These are phyloP conservation scores for Platerodrilus igneus DNA, from an alignment of 2,888 invertebrate species.

Conservation along the genomic window DNA sequence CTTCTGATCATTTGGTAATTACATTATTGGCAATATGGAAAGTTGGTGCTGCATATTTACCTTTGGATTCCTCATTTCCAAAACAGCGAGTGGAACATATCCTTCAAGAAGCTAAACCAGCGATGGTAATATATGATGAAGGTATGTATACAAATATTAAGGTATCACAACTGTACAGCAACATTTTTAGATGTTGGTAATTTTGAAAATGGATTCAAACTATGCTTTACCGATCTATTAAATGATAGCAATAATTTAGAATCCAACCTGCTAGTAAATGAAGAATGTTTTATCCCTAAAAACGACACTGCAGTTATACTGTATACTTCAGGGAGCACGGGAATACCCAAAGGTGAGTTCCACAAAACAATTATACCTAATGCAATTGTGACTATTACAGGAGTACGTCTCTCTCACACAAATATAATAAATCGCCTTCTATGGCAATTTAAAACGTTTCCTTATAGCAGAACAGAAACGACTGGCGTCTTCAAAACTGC, in stretches of 20 bases:
- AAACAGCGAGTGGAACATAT: slow-evolving; percentile 70
- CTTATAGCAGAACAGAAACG: slow-evolving; percentile 62
- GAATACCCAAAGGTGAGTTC: slow-evolving; percentile 85
- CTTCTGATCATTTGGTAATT: slow-evolving; percentile 63
- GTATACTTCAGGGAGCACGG: slow-evolving; percentile 87
- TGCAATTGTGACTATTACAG: too few relatives aligned
- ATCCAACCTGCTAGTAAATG: slow-evolving; percentile 44
- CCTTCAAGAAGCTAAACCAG: slow-evolving; percentile 68
- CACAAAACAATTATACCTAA: too few relatives aligned
- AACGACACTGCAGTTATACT: slow-evolving; percentile 66
- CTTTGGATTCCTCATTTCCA: slow-evolving; percentile 71
- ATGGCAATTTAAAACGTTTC: slow-evolving; percentile 84
- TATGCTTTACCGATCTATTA: slow-evolving; percentile 51
- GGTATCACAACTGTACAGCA: neutral
- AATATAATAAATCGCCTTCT: slow-evolving; percentile 75
- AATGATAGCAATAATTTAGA: slow-evolving; percentile 48
- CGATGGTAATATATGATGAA: slow-evolving; percentile 63
- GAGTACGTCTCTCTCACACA: slow-evolving; percentile 73
- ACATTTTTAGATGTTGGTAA: slow-evolving; percentile 13
- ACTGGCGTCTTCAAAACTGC: slow-evolving; percentile 86
- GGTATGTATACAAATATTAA: slow-evolving; percentile 42
- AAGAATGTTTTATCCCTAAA: too few relatives aligned
- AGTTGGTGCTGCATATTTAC: slow-evolving; percentile 78
- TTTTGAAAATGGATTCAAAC: slow-evolving; percentile 34
- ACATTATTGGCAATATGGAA: slow-evolving; percentile 72